Evolutionary conservation across 2,888 invertebrate genomes (phyloP).

Genomic region (Steinernema carpocapsae): DNA sequence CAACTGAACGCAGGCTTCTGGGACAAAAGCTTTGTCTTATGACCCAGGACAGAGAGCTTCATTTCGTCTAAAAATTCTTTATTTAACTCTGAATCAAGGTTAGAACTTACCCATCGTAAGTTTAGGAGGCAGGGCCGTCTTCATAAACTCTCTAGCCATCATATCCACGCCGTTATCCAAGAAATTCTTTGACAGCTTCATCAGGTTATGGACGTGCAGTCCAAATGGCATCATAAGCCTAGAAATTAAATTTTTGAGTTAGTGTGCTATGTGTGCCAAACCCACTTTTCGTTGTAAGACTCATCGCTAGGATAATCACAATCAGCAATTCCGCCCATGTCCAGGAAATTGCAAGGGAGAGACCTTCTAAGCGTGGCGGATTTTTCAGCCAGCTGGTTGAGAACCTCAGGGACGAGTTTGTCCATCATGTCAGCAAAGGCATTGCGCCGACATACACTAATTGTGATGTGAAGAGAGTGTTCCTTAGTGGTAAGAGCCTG

Average conservation of each 20-base stretch:
- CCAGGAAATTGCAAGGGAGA: constrained; percentile 40
- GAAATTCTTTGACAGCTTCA: not conserved
- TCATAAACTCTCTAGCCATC: constrained; percentile 82
- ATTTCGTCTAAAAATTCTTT: constrained; percentile 44
- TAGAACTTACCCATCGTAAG: constrained; percentile 50
- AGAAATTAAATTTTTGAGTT: not conserved
- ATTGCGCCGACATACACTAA: constrained; percentile 89
- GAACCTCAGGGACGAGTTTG: constrained; percentile 72
- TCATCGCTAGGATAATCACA: constrained; percentile 53
- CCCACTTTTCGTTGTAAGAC: constrained; percentile 49
- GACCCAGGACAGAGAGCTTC: constrained; percentile 44
- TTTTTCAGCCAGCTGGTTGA: constrained; percentile 40
- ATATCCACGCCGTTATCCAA: constrained; percentile 76
- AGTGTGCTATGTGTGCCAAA: not conserved
- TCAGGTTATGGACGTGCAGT: not conserved
- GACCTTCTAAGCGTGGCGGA: constrained; percentile 36
- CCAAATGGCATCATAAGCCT: not conserved
- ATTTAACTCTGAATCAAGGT: constrained; percentile 21
- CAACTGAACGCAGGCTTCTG: constrained; percentile 44
- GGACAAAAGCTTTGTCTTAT: constrained; percentile 41
- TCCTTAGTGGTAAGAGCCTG: constrained; percentile 67
- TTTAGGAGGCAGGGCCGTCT: constrained; percentile 85
- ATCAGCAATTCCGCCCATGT: constrained; percentile 44
- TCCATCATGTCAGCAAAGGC: constrained; percentile 88
- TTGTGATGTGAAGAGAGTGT: constrained; percentile 91